Evolutionary conservation across 2,797 vertebrate genomes (phyloP), one percentile per base, ranked within the genome.

Genomic region (Adelosebastes latens): DNA sequence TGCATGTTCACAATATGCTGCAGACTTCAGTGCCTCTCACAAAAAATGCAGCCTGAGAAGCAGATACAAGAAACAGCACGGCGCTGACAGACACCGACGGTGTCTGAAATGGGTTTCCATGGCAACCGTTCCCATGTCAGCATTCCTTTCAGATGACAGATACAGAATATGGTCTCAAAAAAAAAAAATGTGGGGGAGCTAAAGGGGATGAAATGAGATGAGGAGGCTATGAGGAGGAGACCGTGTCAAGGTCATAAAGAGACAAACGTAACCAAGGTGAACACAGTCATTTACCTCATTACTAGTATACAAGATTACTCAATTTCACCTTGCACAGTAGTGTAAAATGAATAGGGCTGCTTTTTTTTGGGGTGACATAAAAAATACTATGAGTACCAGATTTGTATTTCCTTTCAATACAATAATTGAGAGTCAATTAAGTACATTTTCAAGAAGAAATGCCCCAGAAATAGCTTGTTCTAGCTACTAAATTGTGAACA

Each of bases 81-180:
- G 73, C 80, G n/a, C 79, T 25, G 77, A 90, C 79, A 76, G 77
- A 90, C 80, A 76, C 69, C 4, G 72, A 72, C 59, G 77, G 86
- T 34, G 86, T 85, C 89, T 93, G 87, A 93, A 89, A 87, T 77
- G 76, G 16, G 93, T 95, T 89, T 75, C 94, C 87, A 94, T 93
- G 92, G 94, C 77, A 92, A 95, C 92, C 1, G 73, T 72, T 90
- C 77, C 84, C 79, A 80, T 82, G 88, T 87, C 87, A 64, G 83
- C 66, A 75, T 87, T 89, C 75, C 82, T 88, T 84, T 86, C 76
- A 86, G 84, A 87, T 79, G 82, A 87, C 74, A 77, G 79, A 87
- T 66, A 86, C 34, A 53, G 77, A 84, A 72, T 46, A 46, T 1
- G 2, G 49, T 71, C 75, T 79, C 22, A 72, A 63, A 65, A 80